Percentiles rank a stretch among this genome's conserved stretches.
These are phyloP conservation scores for Laterallus jamaicensis DNA, from an alignment of 2,113 vertebrate species.

Conservation along the genomic window DNA sequence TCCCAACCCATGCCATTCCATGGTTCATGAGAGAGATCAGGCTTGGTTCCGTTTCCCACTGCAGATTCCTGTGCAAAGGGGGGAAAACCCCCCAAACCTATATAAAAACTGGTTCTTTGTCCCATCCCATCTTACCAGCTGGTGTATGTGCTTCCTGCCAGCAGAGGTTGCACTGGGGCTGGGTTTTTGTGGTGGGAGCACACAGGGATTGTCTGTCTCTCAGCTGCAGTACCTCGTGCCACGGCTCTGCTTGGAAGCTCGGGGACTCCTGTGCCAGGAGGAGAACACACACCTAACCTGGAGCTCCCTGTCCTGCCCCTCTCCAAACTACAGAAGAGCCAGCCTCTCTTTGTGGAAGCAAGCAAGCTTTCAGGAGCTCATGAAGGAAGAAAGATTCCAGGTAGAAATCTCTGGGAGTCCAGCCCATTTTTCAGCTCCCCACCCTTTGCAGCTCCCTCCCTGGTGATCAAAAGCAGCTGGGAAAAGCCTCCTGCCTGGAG, in stretches of 20 bases:
- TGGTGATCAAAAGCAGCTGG: neutral
- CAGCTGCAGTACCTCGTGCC: conserved; percentile 85
- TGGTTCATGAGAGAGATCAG: neutral
- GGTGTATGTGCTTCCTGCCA: neutral
- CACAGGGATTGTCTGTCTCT: neutral
- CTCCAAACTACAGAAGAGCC: conserved; percentile 64
- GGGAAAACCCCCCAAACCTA: too few relatives aligned
- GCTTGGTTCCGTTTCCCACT: neutral
- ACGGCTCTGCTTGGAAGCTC: conserved; percentile 77
- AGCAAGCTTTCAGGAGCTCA: conserved; percentile 68
- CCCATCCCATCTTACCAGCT: neutral
- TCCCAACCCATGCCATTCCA: too few relatives aligned
- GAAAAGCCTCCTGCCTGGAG: neutral
- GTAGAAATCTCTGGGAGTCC: conserved; percentile 37
- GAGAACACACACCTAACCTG: neutral
- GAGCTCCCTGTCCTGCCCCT: conserved; percentile 29
- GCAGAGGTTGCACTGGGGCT: neutral
- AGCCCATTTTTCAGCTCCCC: neutral
- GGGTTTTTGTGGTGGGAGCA: neutral
- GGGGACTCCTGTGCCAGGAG: neutral
- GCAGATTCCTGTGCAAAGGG: neutral
- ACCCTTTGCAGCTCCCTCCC: neutral
- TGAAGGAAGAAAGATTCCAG: conserved; percentile 59
- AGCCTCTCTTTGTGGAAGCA: conserved; percentile 81
- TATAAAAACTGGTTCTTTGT: neutral